phyloP scores from a whole-genome alignment of 2,797 vertebrate species.

The Cetoscarus ocellatus region DNA sequence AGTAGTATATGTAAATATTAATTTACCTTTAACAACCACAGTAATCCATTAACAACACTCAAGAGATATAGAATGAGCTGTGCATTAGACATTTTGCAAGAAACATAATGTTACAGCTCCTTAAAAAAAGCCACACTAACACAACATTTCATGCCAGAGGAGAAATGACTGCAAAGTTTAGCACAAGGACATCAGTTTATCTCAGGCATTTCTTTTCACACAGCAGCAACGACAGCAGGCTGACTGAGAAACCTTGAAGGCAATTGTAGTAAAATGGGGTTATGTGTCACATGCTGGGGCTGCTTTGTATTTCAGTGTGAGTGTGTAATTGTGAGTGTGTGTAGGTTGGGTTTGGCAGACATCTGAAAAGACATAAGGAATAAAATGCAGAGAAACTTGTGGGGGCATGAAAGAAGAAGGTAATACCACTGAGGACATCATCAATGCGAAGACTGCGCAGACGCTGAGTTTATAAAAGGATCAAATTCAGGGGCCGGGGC shows the following conservation, averaged over 20 bases:
- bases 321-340: background rate
- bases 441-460: background rate
- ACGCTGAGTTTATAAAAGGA: background rate
- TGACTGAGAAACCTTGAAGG: constrained; percentile 38
- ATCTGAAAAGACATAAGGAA: background rate
- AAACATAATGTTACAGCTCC: constrained; percentile 12
- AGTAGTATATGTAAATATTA: background rate
- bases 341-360: background rate
- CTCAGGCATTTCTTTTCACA: constrained; percentile 29
- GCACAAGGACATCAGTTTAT: constrained; percentile 57
- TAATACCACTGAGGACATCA: constrained; percentile 34
- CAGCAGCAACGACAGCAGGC: constrained; percentile 33
- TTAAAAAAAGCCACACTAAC: constrained; percentile 18
- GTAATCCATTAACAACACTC: too few relatives aligned
- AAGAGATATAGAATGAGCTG: too few relatives aligned
- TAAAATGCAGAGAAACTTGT: constrained; percentile 18
- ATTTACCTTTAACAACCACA: too few relatives aligned
- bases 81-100: background rate
- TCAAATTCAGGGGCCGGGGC: constrained; percentile 61
- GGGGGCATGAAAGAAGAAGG: constrained; percentile 25
- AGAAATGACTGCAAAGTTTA: background rate
- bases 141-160: background rate
- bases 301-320: background rate
- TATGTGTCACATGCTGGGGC: constrained; percentile 6
- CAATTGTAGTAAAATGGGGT: background rate